Evolutionary conservation across 2,888 invertebrate genomes (phyloP).

Genomic region (Cantharis rufa): DNA sequence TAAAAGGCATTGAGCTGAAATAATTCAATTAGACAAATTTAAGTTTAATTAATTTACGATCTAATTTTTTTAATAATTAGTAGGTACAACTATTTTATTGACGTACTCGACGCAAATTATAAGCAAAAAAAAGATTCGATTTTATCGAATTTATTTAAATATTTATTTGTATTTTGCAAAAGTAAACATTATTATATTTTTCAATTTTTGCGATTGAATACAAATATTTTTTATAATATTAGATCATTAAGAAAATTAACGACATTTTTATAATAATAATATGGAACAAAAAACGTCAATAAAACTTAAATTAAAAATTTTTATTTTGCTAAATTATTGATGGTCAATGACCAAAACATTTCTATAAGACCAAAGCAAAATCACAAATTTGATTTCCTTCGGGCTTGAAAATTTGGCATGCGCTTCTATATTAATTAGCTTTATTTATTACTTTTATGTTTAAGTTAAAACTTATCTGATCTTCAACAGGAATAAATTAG

Average conservation of each 20-base stretch:
- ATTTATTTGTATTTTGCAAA: neutral
- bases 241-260: no score
- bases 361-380: neutral
- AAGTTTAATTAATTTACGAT: neutral
- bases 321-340: neutral
- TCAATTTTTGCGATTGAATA: no score
- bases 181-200: no score
- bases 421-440: neutral
- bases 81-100: constrained; percentile 5
- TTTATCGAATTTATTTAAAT: neutral
- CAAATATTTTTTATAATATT: no score
- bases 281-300: neutral
- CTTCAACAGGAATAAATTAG: neutral
- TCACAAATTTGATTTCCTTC: neutral
- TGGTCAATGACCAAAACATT: neutral
- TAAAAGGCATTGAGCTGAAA: neutral
- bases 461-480: neutral
- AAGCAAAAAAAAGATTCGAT: neutral
- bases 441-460: neutral
- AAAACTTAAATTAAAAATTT: neutral
- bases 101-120: constrained; percentile 1
- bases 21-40: neutral
- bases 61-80: no score
- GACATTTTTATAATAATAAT: no score
- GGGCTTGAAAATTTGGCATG: neutral